Base-by-base conservation (phyloP, 2,113 vertebrate species). In the Solea senegalensis region DNA sequence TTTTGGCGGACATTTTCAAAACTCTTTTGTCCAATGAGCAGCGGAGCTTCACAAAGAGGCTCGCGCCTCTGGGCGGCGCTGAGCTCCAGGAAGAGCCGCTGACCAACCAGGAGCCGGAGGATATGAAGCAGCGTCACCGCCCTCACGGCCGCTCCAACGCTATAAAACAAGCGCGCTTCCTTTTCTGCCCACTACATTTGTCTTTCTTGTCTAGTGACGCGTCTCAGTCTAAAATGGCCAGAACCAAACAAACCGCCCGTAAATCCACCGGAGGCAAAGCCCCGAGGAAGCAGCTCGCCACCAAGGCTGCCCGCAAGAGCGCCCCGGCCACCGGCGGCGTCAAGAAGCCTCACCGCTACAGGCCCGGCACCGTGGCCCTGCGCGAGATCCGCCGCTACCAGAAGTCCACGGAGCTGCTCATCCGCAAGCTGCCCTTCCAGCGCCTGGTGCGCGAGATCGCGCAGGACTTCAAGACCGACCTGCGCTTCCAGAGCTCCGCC, bases 401-500 rank as follows among this genome's bases (percentile, higher is more conserved):
- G 56, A 59, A 59, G 9, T 59, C 56, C 40, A 59, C 45, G 9
- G 81, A 87, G 72, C 73, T 86, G 61, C 75, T 69, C 0, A 80
- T 76, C 69, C 76, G 79, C 5, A 82, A 86, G n/a, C 45, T 82
- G 55, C 80, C 83, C 40, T 82, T 82, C 74, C 80, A 82, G 74
- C 80, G 80, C 15, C 65, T 82, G 26, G 80, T 82, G 7, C 16
- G 80, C 0, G 80, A 82, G 40, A 82, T 82, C 60, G 80, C 80
- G n/a, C 80, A 82, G 69, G 80, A 82, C 34, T 82, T 82, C 66
- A 83, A 83, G 72, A 83, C 81, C 48, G 81, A 83, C 63, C 68
- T 83, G 67, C 81, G 81, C 53, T 83, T 83, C 81, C 81, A 83
- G 71, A 83, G 81, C 72, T 83, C 81, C 4, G 81, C 81, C 7